Base-by-base conservation (phyloP, 1,140 invertebrate species). In the Drosophila busckii region DNA sequence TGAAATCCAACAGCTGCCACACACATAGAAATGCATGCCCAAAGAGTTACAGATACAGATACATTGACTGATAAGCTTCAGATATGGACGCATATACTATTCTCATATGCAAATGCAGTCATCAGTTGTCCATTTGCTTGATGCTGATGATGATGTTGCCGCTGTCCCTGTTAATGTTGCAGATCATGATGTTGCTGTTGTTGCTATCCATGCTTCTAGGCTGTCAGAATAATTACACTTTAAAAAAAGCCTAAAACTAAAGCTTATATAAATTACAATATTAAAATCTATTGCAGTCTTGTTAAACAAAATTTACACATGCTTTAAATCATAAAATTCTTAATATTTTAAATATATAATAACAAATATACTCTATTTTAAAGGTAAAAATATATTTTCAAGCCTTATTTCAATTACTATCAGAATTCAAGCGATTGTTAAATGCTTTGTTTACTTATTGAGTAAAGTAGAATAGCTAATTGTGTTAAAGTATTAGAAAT, bases 1-100 rank as follows among this genome's bases (percentile, higher is more conserved):
- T 38, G 62, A 78, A 67, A 67, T 62, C 64, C 29, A 45, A 68
- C 73, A 71, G 67, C 71, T 80, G 71, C 70, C 71, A 78, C 71
- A 78, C 68, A 76, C 64, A 31, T 29, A 38, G n/a, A 45, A 7
- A 19, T 29, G 26, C 8, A 23, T 28, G n/a, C n/a, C n/a, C n/a
- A n/a, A n/a, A n/a, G n/a, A 46, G 16, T 38, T 55, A 17, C 20
- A 54, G 22, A 12, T 45, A 26, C 25, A 31, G 17, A 17, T 44
- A 8, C 31, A 12, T 4, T 8, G 25, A 23, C 41, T 64, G 34
- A n/a, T n/a, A n/a, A n/a, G n/a, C 49, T 28, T 26, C 40, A 13
- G 46, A 56, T n/a, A n/a, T n/a, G n/a, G n/a, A n/a, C n/a, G n/a
- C n/a, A n/a, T n/a, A n/a, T n/a, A n/a, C n/a, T n/a, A n/a, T n/a